Evolutionary conservation across 2,888 invertebrate species (phyloP).

Genomic region (Uloborus plumipes): DNA sequence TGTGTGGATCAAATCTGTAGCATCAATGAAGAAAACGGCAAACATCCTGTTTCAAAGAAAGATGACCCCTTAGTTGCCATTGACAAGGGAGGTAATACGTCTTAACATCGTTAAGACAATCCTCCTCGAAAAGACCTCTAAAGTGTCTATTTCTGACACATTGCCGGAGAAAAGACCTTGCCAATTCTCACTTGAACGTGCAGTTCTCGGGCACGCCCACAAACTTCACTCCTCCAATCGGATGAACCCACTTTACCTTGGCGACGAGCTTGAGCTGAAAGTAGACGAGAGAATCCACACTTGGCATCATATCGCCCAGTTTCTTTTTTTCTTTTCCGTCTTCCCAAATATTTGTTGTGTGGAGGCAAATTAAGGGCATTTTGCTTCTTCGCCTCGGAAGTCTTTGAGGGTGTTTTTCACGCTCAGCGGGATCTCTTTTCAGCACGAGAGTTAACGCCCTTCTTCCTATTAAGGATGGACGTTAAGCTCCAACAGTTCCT

Average conservation of each 20-base stretch:
- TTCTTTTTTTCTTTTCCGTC: background rate
- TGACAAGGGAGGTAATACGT: constrained; percentile 58
- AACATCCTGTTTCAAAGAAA: no score
- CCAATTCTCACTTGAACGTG: constrained; percentile 42
- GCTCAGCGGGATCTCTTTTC: no score
- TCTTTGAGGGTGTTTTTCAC: no score
- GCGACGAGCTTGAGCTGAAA: constrained; percentile 13
- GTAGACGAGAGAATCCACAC: background rate
- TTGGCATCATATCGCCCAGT: constrained; percentile 9
- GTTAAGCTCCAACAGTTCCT: no score
- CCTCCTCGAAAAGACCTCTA: constrained; percentile 54
- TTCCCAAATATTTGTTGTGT: no score
- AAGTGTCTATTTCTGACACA: constrained; percentile 58
- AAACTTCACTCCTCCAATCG: constrained; percentile 25
- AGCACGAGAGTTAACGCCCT: no score
- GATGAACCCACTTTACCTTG: constrained; percentile 1
- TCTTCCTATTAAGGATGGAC: no score
- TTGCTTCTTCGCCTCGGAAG: no score
- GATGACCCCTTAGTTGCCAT: constrained; percentile 23
- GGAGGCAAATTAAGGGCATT: no score
- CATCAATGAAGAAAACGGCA: no score
- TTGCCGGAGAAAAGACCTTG: constrained; percentile 37
- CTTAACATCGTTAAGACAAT: constrained; percentile 56
- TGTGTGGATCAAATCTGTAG: no score
- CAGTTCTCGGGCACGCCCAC: constrained; percentile 30